Evolutionary conservation across 2,797 vertebrate genomes (phyloP).

Genomic region (Lepilemur septentrionalis): DNA sequence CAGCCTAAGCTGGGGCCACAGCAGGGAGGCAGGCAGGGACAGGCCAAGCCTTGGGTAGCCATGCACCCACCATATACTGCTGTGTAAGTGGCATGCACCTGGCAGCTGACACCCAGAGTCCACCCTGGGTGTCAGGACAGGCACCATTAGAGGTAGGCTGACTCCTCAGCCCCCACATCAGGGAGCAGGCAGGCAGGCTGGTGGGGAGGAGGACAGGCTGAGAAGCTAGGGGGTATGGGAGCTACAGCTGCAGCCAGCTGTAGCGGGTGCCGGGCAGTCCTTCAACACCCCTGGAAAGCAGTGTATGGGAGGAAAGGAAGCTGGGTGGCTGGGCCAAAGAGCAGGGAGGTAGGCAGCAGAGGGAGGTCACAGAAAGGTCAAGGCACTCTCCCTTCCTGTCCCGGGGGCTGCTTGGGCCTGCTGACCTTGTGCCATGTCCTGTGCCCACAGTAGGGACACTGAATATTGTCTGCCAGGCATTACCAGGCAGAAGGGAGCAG

Average conservation of each 20-base stretch:
- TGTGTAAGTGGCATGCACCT: constrained; percentile 56
- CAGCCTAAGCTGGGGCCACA: constrained; percentile 29
- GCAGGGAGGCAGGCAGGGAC: constrained; percentile 31
- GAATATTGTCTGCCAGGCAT: constrained; percentile 61
- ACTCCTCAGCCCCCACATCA: not conserved
- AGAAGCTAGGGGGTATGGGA: constrained; percentile 32
- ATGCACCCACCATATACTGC: not conserved
- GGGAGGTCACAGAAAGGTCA: constrained; percentile 51
- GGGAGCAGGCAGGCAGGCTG: constrained; percentile 6
- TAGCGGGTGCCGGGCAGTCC: constrained; percentile 33
- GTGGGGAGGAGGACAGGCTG: constrained; percentile 33
- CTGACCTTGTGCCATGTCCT: constrained; percentile 64
- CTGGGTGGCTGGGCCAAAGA: constrained; percentile 23
- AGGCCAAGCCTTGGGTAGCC: constrained; percentile 44
- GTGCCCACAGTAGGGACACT: constrained; percentile 34
- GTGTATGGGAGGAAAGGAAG: constrained; percentile 53
- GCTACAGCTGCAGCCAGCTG: constrained; percentile 63
- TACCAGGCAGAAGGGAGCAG: constrained; percentile 57
- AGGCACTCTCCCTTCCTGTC: not conserved
- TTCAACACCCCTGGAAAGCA: constrained; percentile 54
- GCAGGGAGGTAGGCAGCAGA: not conserved
- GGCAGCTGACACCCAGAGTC: constrained; percentile 4
- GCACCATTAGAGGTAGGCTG: constrained; percentile 32
- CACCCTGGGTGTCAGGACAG: not conserved
- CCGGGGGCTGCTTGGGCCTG: constrained; percentile 18